Evolutionary conservation across 2,888 invertebrate genomes (phyloP), one percentile per base, ranked within the genome.

Genomic region (Phymatocera aterrima): DNA sequence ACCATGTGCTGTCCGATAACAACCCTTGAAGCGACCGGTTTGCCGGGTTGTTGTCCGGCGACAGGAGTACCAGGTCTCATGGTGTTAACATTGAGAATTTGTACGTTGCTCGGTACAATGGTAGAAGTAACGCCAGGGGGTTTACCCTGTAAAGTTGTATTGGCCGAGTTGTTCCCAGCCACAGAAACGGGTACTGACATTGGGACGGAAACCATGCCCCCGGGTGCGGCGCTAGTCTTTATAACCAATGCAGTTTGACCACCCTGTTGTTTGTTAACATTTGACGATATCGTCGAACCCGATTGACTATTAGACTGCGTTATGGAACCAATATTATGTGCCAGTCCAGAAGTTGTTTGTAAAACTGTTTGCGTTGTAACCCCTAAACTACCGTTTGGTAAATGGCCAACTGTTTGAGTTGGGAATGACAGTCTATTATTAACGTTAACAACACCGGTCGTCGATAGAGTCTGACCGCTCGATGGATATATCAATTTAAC

Each of bases 1-100:
- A 96, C 95, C 92, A 97, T 94, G 91, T 96, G 96, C 86, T 95
- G 96, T 85, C 95, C 96, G 85, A 97, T 95, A 85, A 97, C 95
- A 85, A 97, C 96, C 88, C 97, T 93, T 77, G 96, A 95, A 80
- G 96, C 94, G 81, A 96, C 95, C 80, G 88, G 90, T 81, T 90
- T 90, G 60, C 86, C 89, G 79, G 94, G 94, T 91, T 96, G 96
- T 90, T 95, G 95, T 79, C 94, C 94, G 81, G 94, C 93, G 84
- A 93, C 93, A 65, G 96, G 95, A 80, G 94, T 93, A 81, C 94
- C 94, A 77, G 96, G 95, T 84, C 97, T 93, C 93, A 96, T 89
- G 1, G 92, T 85, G 87, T 92, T 92, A 68, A 92, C 96, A 91
- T 97, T 97, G 84, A 97, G 93, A 88, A 97, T 96, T 91, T 96